Conservation (phyloP, 2,113 vertebrate species). For the Gnathonemus longibarbis region DNA sequence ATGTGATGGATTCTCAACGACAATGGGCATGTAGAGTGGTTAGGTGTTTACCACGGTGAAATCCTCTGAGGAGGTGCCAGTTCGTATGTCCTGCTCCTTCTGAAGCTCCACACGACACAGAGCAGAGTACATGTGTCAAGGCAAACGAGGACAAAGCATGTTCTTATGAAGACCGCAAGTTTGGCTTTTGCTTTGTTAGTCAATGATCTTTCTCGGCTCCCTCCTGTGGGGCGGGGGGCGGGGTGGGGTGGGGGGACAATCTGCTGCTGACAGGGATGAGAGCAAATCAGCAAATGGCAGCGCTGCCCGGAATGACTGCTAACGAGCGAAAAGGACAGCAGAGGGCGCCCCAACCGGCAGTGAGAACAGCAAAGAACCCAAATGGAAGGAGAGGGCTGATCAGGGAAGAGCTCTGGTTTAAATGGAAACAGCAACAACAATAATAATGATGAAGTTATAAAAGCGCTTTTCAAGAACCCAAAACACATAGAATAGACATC, state of each 20-base stretch:
- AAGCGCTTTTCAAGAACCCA: background rate
- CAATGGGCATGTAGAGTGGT: background rate
- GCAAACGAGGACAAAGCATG: background rate
- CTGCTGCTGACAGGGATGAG: background rate
- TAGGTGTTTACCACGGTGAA: background rate
- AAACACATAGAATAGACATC: background rate
- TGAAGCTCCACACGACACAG: background rate
- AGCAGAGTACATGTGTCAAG: background rate
- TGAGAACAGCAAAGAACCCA: background rate
- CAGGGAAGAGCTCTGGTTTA: background rate
- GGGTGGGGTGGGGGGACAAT: background rate
- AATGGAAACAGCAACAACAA: background rate
- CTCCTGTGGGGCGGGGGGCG: background rate
- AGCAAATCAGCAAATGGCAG: background rate
- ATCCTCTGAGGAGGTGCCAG: background rate
- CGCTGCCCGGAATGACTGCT: background rate
- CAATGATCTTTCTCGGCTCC: background rate
- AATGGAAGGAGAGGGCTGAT: background rate
- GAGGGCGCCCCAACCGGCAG: background rate
- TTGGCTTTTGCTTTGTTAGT: background rate
- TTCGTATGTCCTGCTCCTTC: constrained; percentile 22
- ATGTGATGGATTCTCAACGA: background rate
- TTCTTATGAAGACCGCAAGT: background rate
- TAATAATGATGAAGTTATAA: background rate
- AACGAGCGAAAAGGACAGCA: background rate